These are phyloP conservation scores for Takifugu ocellatus DNA, from an alignment of 2,797 vertebrate genomes.

Conservation along the genomic window DNA sequence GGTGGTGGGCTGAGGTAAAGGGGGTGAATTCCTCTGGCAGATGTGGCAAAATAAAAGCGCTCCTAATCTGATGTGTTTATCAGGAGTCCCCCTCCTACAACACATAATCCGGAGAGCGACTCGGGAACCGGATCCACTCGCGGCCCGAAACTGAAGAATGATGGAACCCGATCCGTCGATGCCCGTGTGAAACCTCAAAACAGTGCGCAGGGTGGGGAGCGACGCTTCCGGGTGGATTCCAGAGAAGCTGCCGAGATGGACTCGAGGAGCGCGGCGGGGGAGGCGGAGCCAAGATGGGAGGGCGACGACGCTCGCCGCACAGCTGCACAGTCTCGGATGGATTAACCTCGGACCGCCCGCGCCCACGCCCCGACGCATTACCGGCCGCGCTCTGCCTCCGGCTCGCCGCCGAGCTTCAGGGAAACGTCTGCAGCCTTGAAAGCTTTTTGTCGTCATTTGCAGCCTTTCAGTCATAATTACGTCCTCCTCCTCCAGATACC, in stretches of 20 bases:
- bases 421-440: conserved; percentile 4
- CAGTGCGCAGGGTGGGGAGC: no score
- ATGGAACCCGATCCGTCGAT: conserved; percentile 8
- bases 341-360: conserved; percentile 42
- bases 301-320: no score
- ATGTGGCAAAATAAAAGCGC: no score
- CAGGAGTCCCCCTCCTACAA: conserved; percentile 13
- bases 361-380: no score
- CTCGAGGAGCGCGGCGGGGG: no score
- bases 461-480: not conserved
- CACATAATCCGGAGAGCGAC: conserved; percentile 21
- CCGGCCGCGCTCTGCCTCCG: no score
- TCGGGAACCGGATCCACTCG: conserved; percentile 23
- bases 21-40: no score
- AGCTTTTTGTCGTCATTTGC: conserved; percentile 8
- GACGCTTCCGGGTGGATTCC: no score
- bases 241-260: no score
- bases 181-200: not conserved
- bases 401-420: not conserved
- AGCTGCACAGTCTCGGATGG: conserved; percentile 7
- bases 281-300: no score
- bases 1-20: no score
- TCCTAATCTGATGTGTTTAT: no score
- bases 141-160: conserved; percentile 24
- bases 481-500: not conserved